Conservation (phyloP, 92 coral and sea anemone genomes). For the Phymanthus crucifer region DNA sequence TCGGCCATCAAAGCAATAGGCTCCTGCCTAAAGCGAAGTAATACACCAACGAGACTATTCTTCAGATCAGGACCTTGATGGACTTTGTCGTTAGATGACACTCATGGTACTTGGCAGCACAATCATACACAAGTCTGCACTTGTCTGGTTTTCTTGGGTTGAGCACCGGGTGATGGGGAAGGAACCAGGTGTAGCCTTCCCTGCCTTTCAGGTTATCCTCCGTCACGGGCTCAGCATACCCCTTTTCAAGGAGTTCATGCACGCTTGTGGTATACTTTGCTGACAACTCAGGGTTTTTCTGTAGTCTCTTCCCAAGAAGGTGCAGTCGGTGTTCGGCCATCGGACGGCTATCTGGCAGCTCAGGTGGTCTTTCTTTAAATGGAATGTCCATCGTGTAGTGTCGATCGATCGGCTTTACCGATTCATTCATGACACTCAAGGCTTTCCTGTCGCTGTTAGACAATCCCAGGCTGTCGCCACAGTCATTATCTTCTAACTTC, state of each 20-base stretch:
- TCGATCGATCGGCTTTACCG: conserved; percentile 40
- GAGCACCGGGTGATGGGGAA: conserved; percentile 33
- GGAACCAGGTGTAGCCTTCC: conserved; percentile 42
- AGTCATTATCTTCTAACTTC: conserved; percentile 43
- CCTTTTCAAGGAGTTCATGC: conserved; percentile 39
- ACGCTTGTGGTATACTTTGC: conserved; percentile 32
- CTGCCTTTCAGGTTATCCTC: conserved; percentile 24
- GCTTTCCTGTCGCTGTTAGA: conserved; percentile 49
- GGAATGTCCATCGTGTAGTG: conserved; percentile 55
- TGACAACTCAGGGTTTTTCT: conserved; percentile 24
- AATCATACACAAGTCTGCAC: conserved; percentile 32
- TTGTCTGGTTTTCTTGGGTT: conserved; percentile 37
- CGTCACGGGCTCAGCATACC: conserved; percentile 27
- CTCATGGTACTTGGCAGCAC: conserved; percentile 21
- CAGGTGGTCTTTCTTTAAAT: conserved; percentile 54
- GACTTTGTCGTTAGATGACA: conserved; percentile 32
- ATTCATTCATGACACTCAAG: conserved; percentile 39
- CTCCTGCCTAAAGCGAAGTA: conserved; percentile 32
- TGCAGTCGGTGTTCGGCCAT: conserved; percentile 32
- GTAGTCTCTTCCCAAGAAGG: conserved; percentile 40
- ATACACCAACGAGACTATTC: conserved; percentile 29
- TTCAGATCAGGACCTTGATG: conserved; percentile 41
- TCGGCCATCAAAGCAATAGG: conserved; percentile 38
- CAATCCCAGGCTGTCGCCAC: conserved; percentile 51
- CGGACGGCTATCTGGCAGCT: conserved; percentile 40